Conservation (phyloP, 2,888 invertebrate species). For the Ptilodon capucinus region DNA sequence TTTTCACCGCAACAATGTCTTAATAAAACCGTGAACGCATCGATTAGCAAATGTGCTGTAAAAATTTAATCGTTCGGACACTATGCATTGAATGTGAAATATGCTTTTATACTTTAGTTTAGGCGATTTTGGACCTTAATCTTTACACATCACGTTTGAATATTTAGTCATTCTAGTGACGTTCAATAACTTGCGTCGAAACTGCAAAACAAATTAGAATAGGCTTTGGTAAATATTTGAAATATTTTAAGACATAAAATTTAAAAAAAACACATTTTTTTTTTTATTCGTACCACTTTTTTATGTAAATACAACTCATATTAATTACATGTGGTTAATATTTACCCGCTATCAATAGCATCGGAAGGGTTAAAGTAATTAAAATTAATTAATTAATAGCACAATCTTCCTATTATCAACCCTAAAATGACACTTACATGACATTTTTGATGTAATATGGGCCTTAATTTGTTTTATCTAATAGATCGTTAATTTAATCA, state of each 20-base stretch:
- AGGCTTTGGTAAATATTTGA: too few relatives aligned
- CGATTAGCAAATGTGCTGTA: slow-evolving; percentile 48
- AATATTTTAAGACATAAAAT: too few relatives aligned
- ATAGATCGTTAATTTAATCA: slow-evolving; percentile 5
- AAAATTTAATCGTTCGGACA: slow-evolving; percentile 42
- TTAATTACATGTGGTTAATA: slow-evolving; percentile 29
- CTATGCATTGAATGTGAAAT: background rate
- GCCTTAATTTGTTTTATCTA: slow-evolving; percentile 39
- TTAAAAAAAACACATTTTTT: too few relatives aligned
- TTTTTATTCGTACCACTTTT: too few relatives aligned
- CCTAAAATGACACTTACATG: slow-evolving; percentile 63
- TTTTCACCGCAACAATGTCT: slow-evolving; percentile 48
- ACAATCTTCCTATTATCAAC: slow-evolving; percentile 52
- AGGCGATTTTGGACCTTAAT: too few relatives aligned
- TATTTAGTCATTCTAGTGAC: too few relatives aligned
- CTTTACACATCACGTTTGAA: too few relatives aligned
- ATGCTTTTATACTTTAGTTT: too few relatives aligned
- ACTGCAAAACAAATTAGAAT: too few relatives aligned
- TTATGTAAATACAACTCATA: too few relatives aligned
- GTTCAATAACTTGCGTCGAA: too few relatives aligned
- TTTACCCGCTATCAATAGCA: slow-evolving; percentile 22
- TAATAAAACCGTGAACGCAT: slow-evolving; percentile 45
- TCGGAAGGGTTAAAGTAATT: slow-evolving; percentile 68
- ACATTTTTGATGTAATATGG: slow-evolving; percentile 61
- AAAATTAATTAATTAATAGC: slow-evolving; percentile 63